Percentiles rank a stretch among this genome's conserved stretches.
Evolutionary conservation across 2,888 invertebrate species (phyloP).

Genomic region (Perizoma affinitatum): DNA sequence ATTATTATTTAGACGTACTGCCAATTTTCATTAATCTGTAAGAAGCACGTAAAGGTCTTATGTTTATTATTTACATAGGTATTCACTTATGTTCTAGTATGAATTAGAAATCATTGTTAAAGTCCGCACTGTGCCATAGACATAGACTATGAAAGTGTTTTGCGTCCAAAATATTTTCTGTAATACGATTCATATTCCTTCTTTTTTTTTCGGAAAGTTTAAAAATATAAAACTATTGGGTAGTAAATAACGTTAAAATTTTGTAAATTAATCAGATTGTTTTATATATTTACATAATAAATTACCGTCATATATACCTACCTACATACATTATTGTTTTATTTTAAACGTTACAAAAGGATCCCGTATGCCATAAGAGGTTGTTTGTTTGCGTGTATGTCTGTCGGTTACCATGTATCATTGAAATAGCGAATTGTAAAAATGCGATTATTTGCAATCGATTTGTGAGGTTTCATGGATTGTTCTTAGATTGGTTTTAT

Average conservation of each 20-base stretch:
- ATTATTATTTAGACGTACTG: constrained; percentile 49
- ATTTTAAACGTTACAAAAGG: constrained; percentile 31
- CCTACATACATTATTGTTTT: constrained; percentile 42
- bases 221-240: constrained; percentile 1
- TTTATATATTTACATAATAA: constrained; percentile 76
- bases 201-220: constrained; percentile 4
- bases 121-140: constrained; percentile 68
- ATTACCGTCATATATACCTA: constrained; percentile 59
- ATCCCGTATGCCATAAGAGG: no score
- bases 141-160: constrained; percentile 34
- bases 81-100: background rate
- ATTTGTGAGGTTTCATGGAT: no score
- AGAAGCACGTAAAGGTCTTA: constrained; percentile 19
- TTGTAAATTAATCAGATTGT: constrained; percentile 68
- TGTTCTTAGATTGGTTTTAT: no score
- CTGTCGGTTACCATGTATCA: no score
- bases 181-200: background rate
- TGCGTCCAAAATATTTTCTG: constrained; percentile 4
- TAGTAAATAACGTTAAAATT: constrained; percentile 27
- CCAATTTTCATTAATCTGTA: constrained; percentile 55
- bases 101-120: constrained; percentile 14
- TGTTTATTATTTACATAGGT: background rate
- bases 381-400: no score
- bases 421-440: no score
- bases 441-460: no score